phyloP scores from a whole-genome alignment of 2,888 invertebrate species.

The Trichogramma dendrolimi region DNA sequence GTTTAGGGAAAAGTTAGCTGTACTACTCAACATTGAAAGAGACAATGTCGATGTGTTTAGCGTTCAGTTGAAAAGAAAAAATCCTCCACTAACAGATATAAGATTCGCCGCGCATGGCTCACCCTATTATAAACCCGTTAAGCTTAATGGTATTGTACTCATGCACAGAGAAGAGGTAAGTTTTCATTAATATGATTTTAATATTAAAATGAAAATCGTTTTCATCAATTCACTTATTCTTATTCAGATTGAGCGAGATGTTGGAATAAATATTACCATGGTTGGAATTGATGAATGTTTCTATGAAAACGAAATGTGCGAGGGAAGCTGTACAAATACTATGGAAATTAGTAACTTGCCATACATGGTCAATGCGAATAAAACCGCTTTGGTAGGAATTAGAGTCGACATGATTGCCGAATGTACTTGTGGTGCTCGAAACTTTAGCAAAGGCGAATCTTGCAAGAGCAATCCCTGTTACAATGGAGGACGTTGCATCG shows the following conservation, averaged over 20 bases:
- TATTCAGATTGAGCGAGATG: conserved; percentile 77
- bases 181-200: background rate
- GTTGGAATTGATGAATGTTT: conserved; percentile 96
- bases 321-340: conserved; percentile 92
- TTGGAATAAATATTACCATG: conserved; percentile 96
- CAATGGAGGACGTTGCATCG: conserved; percentile 93
- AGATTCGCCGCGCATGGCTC: conserved; percentile 93
- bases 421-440: conserved; percentile 89
- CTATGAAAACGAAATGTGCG: conserved; percentile 91
- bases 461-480: conserved; percentile 88
- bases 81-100: conserved; percentile 86
- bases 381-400: conserved; percentile 93
- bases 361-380: conserved; percentile 95
- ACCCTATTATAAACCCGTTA: conserved; percentile 90
- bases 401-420: conserved; percentile 88
- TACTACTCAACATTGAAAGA: conserved; percentile 77
- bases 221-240: background rate
- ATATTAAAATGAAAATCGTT: background rate
- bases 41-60: conserved; percentile 96
- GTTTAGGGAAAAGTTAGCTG: conserved; percentile 82
- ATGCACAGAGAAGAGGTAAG: conserved; percentile 81
- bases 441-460: conserved; percentile 84
- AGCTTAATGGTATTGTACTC: conserved; percentile 88
- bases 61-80: conserved; percentile 81
- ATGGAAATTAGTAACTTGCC: conserved; percentile 84